These are phyloP conservation scores for Leptinotarsa texana DNA, from an alignment of 1,140 invertebrate species.

Conservation along the genomic window DNA sequence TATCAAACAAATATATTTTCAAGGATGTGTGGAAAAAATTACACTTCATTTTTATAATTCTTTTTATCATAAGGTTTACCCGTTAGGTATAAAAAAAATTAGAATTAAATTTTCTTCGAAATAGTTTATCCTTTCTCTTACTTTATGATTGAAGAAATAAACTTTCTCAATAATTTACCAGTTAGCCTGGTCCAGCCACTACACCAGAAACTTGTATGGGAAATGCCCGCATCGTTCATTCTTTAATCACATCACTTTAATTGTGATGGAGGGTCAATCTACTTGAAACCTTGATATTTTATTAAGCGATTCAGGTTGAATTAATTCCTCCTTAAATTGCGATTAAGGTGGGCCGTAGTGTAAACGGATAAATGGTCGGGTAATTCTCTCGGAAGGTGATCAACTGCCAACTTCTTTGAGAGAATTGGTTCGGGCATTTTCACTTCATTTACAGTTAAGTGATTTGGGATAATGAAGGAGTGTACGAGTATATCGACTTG, in stretches of 20 bases:
- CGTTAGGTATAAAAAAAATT: too few relatives aligned
- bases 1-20: too few relatives aligned
- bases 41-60: too few relatives aligned
- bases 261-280: conserved; percentile 28
- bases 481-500: neutral
- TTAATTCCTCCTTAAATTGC: conserved; percentile 27
- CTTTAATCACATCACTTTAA: conserved; percentile 22
- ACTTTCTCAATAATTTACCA: too few relatives aligned
- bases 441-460: neutral
- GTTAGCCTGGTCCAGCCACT: neutral
- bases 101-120: too few relatives aligned
- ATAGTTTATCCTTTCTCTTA: too few relatives aligned
- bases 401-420: neutral
- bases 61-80: too few relatives aligned
- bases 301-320: conserved; percentile 20
- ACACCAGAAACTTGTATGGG: neutral
- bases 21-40: too few relatives aligned
- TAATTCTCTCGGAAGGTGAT: conserved; percentile 10
- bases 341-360: conserved; percentile 16
- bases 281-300: conserved; percentile 31
- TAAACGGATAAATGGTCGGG: neutral
- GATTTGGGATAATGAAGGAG: neutral
- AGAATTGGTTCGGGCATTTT: conserved; percentile 8
- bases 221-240: conserved; percentile 14
- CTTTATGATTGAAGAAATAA: too few relatives aligned